Conservation (phyloP, 2,113 vertebrate genomes). For the Pelodiscus sinensis region DNA sequence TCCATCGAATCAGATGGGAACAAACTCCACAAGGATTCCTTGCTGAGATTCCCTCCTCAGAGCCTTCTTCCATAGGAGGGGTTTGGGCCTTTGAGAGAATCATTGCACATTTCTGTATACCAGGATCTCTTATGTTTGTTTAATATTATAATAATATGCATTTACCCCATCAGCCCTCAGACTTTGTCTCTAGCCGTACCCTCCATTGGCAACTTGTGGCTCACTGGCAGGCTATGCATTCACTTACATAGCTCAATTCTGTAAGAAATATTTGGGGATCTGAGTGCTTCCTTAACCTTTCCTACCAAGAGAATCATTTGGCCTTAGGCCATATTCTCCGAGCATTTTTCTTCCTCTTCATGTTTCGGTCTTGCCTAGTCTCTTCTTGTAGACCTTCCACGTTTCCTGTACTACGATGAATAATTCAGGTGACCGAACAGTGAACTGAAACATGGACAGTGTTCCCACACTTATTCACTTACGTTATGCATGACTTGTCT, state of each 20-base stretch:
- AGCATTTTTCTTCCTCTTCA: slow-evolving; percentile 20
- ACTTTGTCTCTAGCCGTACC: neutral
- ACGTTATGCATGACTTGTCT: slow-evolving; percentile 34
- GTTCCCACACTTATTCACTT: slow-evolving; percentile 56
- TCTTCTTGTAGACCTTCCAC: fast-evolving
- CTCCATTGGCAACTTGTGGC: neutral
- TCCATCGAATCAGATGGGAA: neutral
- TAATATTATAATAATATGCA: neutral
- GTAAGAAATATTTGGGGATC: neutral
- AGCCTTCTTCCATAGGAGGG: neutral
- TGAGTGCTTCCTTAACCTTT: slow-evolving; percentile 20
- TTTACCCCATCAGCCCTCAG: neutral
- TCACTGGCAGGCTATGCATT: neutral
- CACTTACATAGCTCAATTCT: neutral
- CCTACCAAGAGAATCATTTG: neutral
- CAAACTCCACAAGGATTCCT: neutral
- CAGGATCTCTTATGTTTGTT: neutral
- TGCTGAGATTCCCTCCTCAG: neutral
- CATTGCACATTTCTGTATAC: neutral
- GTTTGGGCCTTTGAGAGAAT: neutral
- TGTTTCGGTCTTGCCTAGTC: slow-evolving; percentile 7
- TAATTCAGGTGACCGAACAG: slow-evolving; percentile 59
- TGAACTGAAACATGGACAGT: slow-evolving; percentile 41
- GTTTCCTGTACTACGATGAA: slow-evolving; percentile 30
- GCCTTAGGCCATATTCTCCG: neutral